phyloP scores from a whole-genome alignment of 2,888 invertebrate genomes.

The Drosophila nigritarsus region DNA sequence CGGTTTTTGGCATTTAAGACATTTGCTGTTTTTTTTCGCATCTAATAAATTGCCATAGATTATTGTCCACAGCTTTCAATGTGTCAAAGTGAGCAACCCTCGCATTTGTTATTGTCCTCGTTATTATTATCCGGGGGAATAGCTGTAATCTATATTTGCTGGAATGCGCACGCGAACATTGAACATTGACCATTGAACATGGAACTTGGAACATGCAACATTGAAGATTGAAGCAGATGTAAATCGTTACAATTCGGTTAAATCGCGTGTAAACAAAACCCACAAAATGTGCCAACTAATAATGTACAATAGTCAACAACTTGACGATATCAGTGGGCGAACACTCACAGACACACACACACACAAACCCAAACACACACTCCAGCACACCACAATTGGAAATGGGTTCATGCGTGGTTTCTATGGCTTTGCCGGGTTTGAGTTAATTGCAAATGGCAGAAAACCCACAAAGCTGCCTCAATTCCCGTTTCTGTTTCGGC shows the following conservation, averaged over 20 bases:
- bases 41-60: conserved; percentile 77
- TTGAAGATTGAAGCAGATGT: conserved; percentile 73
- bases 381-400: conserved; percentile 15
- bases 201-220: not conserved
- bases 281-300: conserved; percentile 43
- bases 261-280: conserved; percentile 53
- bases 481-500: not conserved
- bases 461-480: conserved; percentile 31
- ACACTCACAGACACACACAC: not conserved
- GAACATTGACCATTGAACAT: conserved; percentile 35
- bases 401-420: conserved; percentile 14
- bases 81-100: conserved; percentile 57
- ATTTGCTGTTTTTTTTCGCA: conserved; percentile 30
- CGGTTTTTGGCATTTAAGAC: conserved; percentile 70
- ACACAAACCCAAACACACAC: not conserved
- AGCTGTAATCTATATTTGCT: conserved; percentile 55
- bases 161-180: conserved; percentile 33
- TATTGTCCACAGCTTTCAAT: conserved; percentile 64
- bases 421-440: conserved; percentile 28
- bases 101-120: conserved; percentile 61
- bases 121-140: conserved; percentile 21
- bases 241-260: conserved; percentile 66
- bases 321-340: conserved; percentile 5
- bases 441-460: conserved; percentile 34
- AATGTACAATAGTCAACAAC: conserved; percentile 36